phyloP scores from a whole-genome alignment of 2,888 invertebrate species.

The Amitus sp. region DNA sequence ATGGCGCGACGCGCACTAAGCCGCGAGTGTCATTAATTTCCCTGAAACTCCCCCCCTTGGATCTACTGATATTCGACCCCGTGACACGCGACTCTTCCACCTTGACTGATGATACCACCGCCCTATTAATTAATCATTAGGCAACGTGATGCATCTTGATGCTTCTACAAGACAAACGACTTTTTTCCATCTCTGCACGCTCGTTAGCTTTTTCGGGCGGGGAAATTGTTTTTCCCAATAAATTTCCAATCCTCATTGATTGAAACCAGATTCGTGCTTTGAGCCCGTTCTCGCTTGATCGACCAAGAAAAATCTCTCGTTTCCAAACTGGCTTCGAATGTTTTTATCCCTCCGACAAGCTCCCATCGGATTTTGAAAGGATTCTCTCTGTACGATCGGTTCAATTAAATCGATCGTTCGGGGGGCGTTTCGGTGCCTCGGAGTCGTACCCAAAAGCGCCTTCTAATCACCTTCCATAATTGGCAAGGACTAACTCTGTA shows the following conservation, averaged over 20 bases:
- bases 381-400: slow-evolving; percentile 18
- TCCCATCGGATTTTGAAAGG: slow-evolving; percentile 11
- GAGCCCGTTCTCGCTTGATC: not conserved
- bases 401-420: slow-evolving; percentile 25
- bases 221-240: not conserved
- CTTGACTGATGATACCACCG: slow-evolving; percentile 42
- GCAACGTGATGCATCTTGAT: slow-evolving; percentile 38
- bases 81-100: slow-evolving; percentile 39
- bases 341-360: slow-evolving; percentile 28
- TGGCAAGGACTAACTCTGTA: not conserved
- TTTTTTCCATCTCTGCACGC: slow-evolving; percentile 37
- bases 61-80: slow-evolving; percentile 40
- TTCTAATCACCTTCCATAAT: slow-evolving; percentile 4
- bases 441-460: slow-evolving; percentile 11
- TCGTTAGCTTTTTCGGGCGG: not conserved
- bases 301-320: not conserved
- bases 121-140: slow-evolving; percentile 44
- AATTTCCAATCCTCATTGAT: slow-evolving; percentile 1
- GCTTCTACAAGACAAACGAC: slow-evolving; percentile 37
- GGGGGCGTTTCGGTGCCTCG: slow-evolving; percentile 10
- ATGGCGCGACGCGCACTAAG: slow-evolving; percentile 31
- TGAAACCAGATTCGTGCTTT: not conserved
- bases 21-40: no score
- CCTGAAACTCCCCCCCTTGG: slow-evolving; percentile 28
- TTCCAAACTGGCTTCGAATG: slow-evolving; percentile 1